Percentiles rank a stretch among this genome's conserved stretches.
phyloP scores from a whole-genome alignment of 2,797 vertebrate species.

The Urosaurus nigricauda region DNA sequence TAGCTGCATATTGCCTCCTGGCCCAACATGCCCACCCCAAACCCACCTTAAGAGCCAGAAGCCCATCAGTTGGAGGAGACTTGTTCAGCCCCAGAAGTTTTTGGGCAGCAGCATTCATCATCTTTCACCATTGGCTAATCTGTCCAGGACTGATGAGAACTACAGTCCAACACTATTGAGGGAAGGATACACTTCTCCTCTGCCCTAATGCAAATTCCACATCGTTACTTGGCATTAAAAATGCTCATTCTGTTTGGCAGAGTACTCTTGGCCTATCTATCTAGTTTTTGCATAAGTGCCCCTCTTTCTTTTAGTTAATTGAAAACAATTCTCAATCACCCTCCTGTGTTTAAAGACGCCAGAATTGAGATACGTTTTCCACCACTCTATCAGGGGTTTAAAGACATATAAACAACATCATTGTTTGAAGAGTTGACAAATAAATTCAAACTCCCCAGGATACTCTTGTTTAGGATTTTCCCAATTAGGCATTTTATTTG shows the following conservation, averaged over 20 bases:
- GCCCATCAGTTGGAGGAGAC: too few relatives aligned
- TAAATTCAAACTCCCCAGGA: constrained; percentile 83
- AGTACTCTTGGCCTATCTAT: constrained; percentile 75
- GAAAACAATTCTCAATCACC: constrained; percentile 83
- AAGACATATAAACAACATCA: constrained; percentile 84
- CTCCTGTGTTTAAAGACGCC: constrained; percentile 82
- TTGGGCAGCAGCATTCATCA: too few relatives aligned
- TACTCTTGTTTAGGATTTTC: constrained; percentile 84
- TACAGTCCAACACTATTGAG: not conserved
- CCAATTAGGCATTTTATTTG: constrained; percentile 87
- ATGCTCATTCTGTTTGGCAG: constrained; percentile 76
- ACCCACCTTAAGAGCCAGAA: too few relatives aligned
- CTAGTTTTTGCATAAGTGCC: constrained; percentile 79
- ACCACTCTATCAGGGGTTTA: constrained; percentile 80
- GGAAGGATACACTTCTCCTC: not conserved
- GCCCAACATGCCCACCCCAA: too few relatives aligned
- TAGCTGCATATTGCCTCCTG: too few relatives aligned
- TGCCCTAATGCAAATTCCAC: constrained; percentile 13
- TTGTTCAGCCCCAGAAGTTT: too few relatives aligned
- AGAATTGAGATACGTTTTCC: constrained; percentile 79
- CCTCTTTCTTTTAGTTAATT: constrained; percentile 82
- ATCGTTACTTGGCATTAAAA: constrained; percentile 73
- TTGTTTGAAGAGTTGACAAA: constrained; percentile 85
- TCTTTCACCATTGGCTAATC: too few relatives aligned
- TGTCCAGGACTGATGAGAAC: too few relatives aligned